Evolutionary conservation across 2,888 invertebrate species (phyloP), one percentile per base, ranked within the genome.

Genomic region (Dynastes tityus): DNA sequence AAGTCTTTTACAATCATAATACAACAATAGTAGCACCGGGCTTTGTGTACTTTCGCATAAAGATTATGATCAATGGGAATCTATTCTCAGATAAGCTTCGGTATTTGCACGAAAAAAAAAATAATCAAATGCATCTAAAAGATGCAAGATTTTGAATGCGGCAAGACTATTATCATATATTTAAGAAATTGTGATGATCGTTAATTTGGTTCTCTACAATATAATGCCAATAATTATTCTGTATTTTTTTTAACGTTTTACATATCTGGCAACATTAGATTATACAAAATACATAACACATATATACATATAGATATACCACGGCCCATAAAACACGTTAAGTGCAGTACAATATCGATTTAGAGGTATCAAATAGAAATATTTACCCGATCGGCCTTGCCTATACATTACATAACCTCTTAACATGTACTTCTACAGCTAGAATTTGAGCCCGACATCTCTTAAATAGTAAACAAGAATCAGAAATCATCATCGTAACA

Each of bases 391-490:
- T 32, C 27, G 27, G 13, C 63, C 29, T 9, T 29, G 63, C 32
- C 22, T 8, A 22, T 9, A 63, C 13, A 32, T 32, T 11, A 63
- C 29, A 37, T 37, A 37, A 37, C 55, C 13, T 63, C 63, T 32
- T 32, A 32, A 63, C 63, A 13, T 45, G 45, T 63, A 63, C 29
- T 63, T 27, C 29, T 63, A 63, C 63, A 37, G 32, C 71, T 55
- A 55, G 8, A 55, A 71, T 58, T 58, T 73, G 55, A 58, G 37
- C 73, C 73, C 16, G 55, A 71, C 29, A 13, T 58, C 27, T 58
- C 51, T 73, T 58, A 40, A n/a, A 40, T 58, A 37, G 58, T 58
- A 32, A 71, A 73, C 40, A 73, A 73, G 55, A 73, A 29, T 73
- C 73, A 61, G 40, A 73, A 73, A 37, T 22, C 58, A 55, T 22